Evolutionary conservation across 2,888 invertebrate genomes (phyloP).

Genomic region (Platycnemis pennipes): DNA sequence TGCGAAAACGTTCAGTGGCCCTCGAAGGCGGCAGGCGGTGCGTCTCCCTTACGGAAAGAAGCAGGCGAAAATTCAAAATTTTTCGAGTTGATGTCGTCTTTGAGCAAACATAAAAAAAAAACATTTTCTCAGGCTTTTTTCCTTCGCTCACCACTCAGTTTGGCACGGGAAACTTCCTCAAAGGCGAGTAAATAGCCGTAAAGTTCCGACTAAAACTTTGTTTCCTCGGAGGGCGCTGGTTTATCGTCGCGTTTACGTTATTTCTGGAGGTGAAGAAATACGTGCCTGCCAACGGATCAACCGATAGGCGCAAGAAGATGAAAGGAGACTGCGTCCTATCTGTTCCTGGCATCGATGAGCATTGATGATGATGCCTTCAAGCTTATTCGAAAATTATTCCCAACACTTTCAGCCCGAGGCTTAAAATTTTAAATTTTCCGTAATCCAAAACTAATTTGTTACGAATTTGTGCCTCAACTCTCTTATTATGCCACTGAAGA

Average conservation of each 20-base stretch:
- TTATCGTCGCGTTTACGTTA: neutral
- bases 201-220: neutral
- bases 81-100: neutral
- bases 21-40: neutral
- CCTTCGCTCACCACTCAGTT: neutral
- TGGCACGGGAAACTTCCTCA: neutral
- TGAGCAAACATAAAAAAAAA: neutral
- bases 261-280: neutral
- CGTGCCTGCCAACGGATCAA: neutral
- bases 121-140: neutral
- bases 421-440: too few species aligned
- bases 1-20: neutral
- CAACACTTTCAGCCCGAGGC: too few species aligned
- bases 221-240: neutral
- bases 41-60: neutral
- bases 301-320: neutral
- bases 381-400: too few species aligned
- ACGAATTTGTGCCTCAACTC: too few species aligned
- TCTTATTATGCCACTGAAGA: too few species aligned
- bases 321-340: neutral
- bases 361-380: neutral
- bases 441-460: too few species aligned
- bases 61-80: neutral
- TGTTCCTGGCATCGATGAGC: neutral
- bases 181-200: neutral